Percentiles rank a stretch among this genome's conserved stretches.
phyloP scores from a whole-genome alignment of 2,888 invertebrate species.

The Athrips mouffetella region DNA sequence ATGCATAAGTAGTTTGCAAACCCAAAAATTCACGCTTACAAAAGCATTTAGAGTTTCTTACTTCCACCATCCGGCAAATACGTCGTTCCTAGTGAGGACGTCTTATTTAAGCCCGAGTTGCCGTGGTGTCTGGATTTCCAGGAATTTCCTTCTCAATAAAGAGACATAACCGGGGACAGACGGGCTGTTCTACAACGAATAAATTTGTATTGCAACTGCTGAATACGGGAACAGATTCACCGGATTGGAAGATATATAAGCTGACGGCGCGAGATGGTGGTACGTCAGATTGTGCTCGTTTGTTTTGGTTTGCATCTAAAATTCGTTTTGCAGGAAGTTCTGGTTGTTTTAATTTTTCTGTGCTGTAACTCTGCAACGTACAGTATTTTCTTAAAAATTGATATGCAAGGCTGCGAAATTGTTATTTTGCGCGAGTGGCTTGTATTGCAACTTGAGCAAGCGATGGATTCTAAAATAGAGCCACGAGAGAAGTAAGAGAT shows the following conservation, averaged over 20 bases:
- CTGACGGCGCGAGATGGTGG: background rate
- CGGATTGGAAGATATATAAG: background rate
- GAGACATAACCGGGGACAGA: constrained; percentile 11
- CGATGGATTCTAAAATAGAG: too few species aligned
- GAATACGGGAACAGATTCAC: background rate
- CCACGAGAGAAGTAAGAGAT: too few species aligned
- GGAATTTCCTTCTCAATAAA: constrained; percentile 37
- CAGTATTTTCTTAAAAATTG: too few species aligned
- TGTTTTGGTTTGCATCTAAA: background rate
- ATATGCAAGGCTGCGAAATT: too few species aligned
- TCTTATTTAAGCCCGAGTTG: constrained; percentile 58
- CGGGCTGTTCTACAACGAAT: background rate
- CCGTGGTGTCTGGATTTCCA: constrained; percentile 47
- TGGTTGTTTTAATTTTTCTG: too few species aligned
- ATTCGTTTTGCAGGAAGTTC: too few species aligned
- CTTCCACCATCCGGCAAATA: constrained; percentile 33
- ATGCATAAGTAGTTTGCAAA: too few species aligned
- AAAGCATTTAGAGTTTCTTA: background rate
- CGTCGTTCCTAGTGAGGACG: constrained; percentile 47
- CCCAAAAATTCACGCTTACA: too few species aligned
- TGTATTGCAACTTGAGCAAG: too few species aligned
- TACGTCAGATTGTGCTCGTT: background rate
- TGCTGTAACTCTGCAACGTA: too few species aligned
- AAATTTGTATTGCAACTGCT: background rate
- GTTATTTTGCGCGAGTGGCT: too few species aligned